A percentile compares a stretch with the other conserved stretches of the same genome.
phyloP scores from a whole-genome alignment of 2,797 vertebrate genomes.

The Micrastur ruficollis region DNA sequence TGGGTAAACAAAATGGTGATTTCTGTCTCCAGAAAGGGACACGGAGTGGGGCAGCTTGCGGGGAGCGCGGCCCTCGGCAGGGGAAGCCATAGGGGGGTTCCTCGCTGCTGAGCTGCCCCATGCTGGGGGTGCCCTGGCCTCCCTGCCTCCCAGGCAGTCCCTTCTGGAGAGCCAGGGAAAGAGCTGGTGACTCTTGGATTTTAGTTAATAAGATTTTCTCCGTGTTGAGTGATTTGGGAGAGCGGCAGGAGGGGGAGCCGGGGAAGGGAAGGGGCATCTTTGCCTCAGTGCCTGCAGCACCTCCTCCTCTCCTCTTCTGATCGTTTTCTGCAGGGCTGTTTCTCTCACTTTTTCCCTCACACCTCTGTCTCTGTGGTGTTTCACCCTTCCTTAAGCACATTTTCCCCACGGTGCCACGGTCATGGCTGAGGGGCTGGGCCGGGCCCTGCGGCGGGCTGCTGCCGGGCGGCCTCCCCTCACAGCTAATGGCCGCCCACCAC shows the following conservation, averaged over 20 bases:
- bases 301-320: neutral
- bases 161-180: neutral
- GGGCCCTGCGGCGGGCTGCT: too few relatives aligned
- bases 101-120: fast-evolving
- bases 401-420: neutral
- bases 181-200: neutral
- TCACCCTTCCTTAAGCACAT: neutral
- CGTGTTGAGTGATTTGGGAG: neutral
- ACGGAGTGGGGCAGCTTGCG: fast-evolving
- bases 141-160: neutral
- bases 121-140: neutral
- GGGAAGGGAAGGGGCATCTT: neutral
- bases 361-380: neutral
- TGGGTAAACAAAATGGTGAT: neutral
- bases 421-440: too few relatives aligned
- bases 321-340: fast-evolving
- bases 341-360: neutral
- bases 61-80: fast-evolving
- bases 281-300: neutral
- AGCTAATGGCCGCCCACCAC: fast-evolving
- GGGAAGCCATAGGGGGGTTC: neutral
- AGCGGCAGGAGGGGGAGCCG: neutral
- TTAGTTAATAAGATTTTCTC: neutral
- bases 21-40: neutral
- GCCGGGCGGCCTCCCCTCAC: neutral